A percentile compares a stretch with the other conserved stretches of the same genome.
phyloP scores from a whole-genome alignment of 2,113 vertebrate species.

The Aspidoscelis tigris region DNA sequence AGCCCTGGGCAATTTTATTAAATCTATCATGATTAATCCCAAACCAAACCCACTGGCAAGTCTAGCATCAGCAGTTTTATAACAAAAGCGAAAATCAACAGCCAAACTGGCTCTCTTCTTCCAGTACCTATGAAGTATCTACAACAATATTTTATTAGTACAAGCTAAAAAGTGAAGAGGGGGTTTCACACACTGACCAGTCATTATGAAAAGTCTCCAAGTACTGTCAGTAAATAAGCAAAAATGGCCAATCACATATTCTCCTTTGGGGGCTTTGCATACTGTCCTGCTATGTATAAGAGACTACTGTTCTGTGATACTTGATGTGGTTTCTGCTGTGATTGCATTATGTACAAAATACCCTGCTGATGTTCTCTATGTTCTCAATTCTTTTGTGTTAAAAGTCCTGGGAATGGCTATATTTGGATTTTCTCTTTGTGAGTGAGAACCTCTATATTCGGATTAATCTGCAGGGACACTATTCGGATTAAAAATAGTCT shows the following conservation, averaged over 20 bases:
- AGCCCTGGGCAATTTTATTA: neutral
- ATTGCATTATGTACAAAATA: neutral
- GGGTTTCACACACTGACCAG: neutral
- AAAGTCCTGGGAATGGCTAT: no score
- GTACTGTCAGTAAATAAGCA: neutral
- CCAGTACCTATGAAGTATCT: neutral
- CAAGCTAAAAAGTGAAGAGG: neutral
- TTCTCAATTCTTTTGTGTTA: neutral
- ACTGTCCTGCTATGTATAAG: neutral
- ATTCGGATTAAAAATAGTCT: no score
- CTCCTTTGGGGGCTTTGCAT: neutral
- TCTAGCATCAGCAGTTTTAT: neutral
- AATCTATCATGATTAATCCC: neutral
- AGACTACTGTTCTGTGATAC: neutral
- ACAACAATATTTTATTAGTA: neutral
- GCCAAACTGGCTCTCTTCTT: no score
- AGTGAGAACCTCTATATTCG: no score
- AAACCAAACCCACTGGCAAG: neutral
- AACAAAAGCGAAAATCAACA: neutral
- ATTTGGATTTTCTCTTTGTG: no score
- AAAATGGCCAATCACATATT: neutral
- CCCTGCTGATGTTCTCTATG: neutral
- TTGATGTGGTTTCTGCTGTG: neutral
- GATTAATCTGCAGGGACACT: no score
- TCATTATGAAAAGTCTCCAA: neutral